Evolutionary conservation across 2,797 vertebrate genomes (phyloP).

Genomic region (Phalloptychus januarius): DNA sequence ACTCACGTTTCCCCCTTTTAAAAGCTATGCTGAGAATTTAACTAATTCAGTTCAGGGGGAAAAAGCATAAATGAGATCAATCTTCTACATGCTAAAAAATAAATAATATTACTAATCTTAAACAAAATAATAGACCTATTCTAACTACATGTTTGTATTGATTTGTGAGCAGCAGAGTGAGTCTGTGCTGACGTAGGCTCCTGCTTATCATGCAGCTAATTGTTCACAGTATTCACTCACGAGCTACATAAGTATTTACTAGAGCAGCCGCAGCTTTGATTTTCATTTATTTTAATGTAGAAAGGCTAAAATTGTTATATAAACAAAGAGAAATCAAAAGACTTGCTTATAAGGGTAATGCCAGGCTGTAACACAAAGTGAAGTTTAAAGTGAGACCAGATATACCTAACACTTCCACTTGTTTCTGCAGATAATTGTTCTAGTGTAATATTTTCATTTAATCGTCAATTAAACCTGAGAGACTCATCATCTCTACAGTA

Average conservation of each 20-base stretch:
- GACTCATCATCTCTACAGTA: neutral
- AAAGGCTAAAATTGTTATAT: neutral
- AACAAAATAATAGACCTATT: neutral
- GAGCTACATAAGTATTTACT: constrained; percentile 13
- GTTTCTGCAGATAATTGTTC: neutral
- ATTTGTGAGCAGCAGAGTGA: neutral
- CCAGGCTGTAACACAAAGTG: neutral
- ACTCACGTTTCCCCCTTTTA: neutral
- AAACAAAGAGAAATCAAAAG: neutral
- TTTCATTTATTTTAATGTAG: neutral
- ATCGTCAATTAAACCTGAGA: neutral
- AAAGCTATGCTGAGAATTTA: neutral
- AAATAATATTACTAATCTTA: neutral
- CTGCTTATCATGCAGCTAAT: constrained; percentile 41
- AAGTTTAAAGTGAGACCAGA: constrained; percentile 15
- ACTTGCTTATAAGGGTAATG: neutral
- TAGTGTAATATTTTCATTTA: neutral
- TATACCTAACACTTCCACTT: constrained; percentile 11
- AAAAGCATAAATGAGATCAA: neutral
- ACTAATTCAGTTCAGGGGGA: neutral
- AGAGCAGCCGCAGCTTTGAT: neutral
- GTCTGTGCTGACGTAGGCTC: neutral
- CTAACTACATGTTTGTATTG: neutral
- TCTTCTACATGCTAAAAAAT: neutral
- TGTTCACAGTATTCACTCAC: constrained; percentile 30